Evolutionary conservation across 64 coral and sea anemone species (phyloP).

Genomic region (Exaiptasia diaphana): DNA sequence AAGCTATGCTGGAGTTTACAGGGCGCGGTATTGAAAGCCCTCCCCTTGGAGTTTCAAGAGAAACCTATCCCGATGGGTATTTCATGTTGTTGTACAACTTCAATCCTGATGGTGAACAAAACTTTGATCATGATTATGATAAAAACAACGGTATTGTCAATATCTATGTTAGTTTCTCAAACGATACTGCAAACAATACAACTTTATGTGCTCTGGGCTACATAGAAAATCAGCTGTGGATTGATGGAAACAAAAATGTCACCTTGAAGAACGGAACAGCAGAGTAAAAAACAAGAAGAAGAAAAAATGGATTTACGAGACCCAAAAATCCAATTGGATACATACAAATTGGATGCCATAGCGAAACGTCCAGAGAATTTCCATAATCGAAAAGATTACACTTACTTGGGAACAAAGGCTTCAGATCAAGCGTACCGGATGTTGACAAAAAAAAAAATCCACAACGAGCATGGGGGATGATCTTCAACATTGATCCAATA

Average conservation of each 20-base stretch:
- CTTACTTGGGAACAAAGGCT: not conserved
- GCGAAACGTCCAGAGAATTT: not conserved
- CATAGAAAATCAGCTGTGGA: not conserved
- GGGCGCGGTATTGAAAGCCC: not conserved
- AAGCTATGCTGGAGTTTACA: not conserved
- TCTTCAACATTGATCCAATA: not conserved
- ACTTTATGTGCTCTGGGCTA: not conserved
- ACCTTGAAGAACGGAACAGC: constrained; percentile 8
- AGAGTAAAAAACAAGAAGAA: not conserved
- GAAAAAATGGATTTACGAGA: too few relatives aligned
- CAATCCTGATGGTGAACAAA: constrained; percentile 9
- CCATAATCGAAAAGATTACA: not conserved
- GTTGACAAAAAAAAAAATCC: not conserved
- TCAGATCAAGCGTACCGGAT: not conserved
- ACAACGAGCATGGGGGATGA: not conserved
- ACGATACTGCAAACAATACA: not conserved
- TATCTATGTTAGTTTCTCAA: not conserved
- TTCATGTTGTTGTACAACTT: not conserved
- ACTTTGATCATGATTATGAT: not conserved
- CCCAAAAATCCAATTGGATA: not conserved
- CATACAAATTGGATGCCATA: not conserved
- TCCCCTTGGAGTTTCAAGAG: not conserved
- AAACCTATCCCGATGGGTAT: not conserved
- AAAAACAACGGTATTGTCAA: not conserved
- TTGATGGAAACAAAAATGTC: constrained; percentile 8